Base-by-base conservation (phyloP, 2,113 vertebrate genomes). In the Sapajus apella region DNA sequence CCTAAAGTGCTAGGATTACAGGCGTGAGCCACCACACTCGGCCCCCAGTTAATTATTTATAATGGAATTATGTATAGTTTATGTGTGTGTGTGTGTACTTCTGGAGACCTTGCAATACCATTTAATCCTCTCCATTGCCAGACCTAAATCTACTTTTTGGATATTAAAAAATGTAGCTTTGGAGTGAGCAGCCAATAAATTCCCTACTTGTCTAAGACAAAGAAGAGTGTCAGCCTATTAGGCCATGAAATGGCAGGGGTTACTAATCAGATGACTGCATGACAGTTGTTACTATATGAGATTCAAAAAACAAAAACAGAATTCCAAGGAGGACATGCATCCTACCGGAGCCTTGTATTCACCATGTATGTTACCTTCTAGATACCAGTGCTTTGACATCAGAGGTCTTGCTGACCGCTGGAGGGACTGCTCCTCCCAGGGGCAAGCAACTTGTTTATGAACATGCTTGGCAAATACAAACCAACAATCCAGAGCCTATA, bases 1-100 rank as follows among this genome's bases (percentile, higher is more conserved):
- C 58, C 11, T 27, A 64, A 64, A 64, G 58, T 64, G 58, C 11
- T 30, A 30, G 58, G 25, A 64, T 64, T 64, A 64, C 11, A 30
- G 11, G 25, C 0, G 0, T n/a, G 35, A 70, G 66, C 66, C 66
- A 70, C 30, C 3, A 3, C 0, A 3, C 16, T n/a, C 0, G 35
- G 32, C 66, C 70, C 27, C 37, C 40, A 70, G 4, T 61, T 92
- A 80, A 55, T 90, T 32, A 21, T 95, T 56, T 56, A 43, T 70
- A 77, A 35, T 52, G 32, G 27, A 35, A 75, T 88, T 88, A 37
- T n/a, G 20, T 32, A 37, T 55, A 47, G 16, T 30, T 30, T 85
- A 0, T 68, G 17, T 40, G 7, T 72, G 14, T 35, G 6, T 35
- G 16, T n/a, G 27, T 92, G n/a, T 75, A 23, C 23, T 6, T 90